These are phyloP conservation scores for Nomada flava DNA, from an alignment of 2,888 invertebrate genomes.

Conservation along the genomic window DNA sequence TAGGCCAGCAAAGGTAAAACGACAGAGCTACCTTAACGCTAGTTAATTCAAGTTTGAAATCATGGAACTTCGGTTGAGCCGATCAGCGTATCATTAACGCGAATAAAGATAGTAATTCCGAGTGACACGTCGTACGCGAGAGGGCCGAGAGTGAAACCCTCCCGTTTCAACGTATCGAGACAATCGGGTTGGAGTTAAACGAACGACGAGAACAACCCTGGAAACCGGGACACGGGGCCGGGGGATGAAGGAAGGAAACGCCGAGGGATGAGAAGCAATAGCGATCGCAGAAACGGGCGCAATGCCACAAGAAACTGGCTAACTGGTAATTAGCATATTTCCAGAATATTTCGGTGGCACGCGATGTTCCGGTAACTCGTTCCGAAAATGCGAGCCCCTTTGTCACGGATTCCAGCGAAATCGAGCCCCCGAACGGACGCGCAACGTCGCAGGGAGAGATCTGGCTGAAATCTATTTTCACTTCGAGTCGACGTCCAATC, in stretches of 20 bases:
- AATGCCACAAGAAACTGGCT: slow-evolving; percentile 75
- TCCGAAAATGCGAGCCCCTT: slow-evolving; percentile 53
- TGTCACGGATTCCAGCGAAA: slow-evolving; percentile 64
- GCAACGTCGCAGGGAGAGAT: slow-evolving; percentile 34
- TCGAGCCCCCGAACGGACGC: slow-evolving; percentile 40
- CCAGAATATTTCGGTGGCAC: slow-evolving; percentile 78
- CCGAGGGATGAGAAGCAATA: slow-evolving; percentile 51
- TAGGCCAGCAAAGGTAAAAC: too few relatives aligned
- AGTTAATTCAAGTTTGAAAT: neutral
- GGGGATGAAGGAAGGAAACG: slow-evolving; percentile 32
- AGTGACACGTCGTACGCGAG: neutral
- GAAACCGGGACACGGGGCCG: slow-evolving; percentile 53
- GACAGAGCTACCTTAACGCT: neutral
- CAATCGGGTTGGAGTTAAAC: slow-evolving; percentile 31
- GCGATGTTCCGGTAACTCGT: slow-evolving; percentile 74
- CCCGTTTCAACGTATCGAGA: neutral
- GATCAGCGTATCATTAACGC: neutral
- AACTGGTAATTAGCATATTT: slow-evolving; percentile 79
- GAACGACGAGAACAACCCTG: slow-evolving; percentile 52
- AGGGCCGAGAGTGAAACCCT: neutral
- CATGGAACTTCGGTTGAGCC: too few relatives aligned
- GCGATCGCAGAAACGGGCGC: slow-evolving; percentile 68
- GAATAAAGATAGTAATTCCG: neutral
- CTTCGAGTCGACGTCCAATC: neutral
- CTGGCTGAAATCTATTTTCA: slow-evolving; percentile 27